These are phyloP conservation scores for Buceros bicornis DNA, from an alignment of 2,797 vertebrate genomes.

Conservation along the genomic window DNA sequence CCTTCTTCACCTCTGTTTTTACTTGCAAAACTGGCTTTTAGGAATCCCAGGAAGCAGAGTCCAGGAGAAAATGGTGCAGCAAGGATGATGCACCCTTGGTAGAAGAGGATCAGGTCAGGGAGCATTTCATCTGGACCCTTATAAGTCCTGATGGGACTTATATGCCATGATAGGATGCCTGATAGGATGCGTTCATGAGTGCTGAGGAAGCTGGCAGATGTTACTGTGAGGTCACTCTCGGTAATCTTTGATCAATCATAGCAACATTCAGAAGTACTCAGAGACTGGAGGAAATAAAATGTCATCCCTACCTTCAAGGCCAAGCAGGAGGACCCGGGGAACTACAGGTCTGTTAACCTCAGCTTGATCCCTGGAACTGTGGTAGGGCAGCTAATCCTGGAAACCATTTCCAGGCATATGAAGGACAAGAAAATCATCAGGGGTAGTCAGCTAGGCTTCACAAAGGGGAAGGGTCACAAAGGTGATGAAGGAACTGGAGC, in stretches of 20 bases:
- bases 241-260: not conserved
- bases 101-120: not conserved
- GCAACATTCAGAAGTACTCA: not conserved
- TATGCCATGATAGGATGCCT: not conserved
- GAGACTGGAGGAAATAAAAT: not conserved
- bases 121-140: not conserved
- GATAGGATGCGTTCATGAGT: rapidly evolving
- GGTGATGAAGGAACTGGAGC: not conserved
- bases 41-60: not conserved
- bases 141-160: not conserved
- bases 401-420: not conserved
- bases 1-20: not conserved
- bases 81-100: not conserved
- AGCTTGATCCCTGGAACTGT: not conserved
- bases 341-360: not conserved
- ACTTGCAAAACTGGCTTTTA: not conserved
- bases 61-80: not conserved
- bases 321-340: not conserved
- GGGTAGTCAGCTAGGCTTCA: not conserved
- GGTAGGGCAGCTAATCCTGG: not conserved
- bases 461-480: not conserved
- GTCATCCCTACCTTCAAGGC: too few relatives aligned
- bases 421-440: not conserved
- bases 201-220: not conserved
- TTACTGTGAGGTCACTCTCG: not conserved